A percentile compares a stretch with the other conserved stretches of the same genome.
Evolutionary conservation across 2,888 invertebrate genomes (phyloP).

Genomic region (Dusona sp.): DNA sequence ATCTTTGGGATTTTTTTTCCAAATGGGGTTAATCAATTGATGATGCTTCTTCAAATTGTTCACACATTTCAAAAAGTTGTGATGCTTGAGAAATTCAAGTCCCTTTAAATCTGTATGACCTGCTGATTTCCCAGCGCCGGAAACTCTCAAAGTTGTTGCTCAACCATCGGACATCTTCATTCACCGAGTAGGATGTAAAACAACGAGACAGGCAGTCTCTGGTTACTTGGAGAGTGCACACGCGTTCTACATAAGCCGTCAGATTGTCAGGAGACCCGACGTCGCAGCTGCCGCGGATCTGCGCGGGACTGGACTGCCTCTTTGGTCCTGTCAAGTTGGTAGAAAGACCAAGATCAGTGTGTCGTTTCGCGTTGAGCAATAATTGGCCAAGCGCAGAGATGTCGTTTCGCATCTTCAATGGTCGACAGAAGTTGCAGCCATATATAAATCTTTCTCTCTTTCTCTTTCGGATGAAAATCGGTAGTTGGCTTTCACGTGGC

Average conservation of each 20-base stretch:
- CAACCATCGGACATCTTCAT: constrained; percentile 36
- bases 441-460: constrained; percentile 7
- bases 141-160: constrained; percentile 19
- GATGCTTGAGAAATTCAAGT: not conserved
- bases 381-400: constrained; percentile 59
- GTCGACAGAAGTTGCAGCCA: constrained; percentile 33
- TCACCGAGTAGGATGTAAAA: constrained; percentile 36
- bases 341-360: constrained; percentile 46
- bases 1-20: too few species aligned
- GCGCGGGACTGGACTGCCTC: constrained; percentile 26
- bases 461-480: constrained; percentile 27
- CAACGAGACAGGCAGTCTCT: constrained; percentile 34
- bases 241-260: constrained; percentile 8
- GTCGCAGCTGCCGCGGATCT: constrained; percentile 50
- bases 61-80: not conserved
- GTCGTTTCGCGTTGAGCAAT: constrained; percentile 56
- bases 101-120: not conserved
- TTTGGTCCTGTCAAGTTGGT: not conserved
- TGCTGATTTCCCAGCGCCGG: constrained; percentile 16
- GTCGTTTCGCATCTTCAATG: constrained; percentile 24
- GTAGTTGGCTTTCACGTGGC: constrained; percentile 31
- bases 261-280: constrained; percentile 50
- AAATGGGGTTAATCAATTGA: not conserved
- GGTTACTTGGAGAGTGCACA: constrained; percentile 22
- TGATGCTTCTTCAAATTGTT: not conserved